Base-by-base conservation (phyloP, 2,113 vertebrate species). In the Erythrolamprus reginae region DNA sequence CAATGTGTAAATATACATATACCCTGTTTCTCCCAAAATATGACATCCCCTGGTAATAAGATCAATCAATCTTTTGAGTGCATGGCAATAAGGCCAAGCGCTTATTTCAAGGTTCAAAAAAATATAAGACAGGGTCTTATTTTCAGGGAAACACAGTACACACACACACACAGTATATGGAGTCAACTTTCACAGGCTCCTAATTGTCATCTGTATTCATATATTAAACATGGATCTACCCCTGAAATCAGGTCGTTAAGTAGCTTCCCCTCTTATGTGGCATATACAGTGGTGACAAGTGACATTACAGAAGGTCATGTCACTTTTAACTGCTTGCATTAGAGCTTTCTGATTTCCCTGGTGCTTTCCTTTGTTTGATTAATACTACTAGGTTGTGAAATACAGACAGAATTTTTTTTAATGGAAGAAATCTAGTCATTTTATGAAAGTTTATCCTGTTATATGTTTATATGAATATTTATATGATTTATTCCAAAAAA, bases 231-330 rank as follows among this genome's bases (percentile, higher is more conserved):
- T 95, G 92, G 92, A 96, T 94, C 91, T 93, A 93, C 90, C 94
- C 92, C 93, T 92, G 94, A 94, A 95, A 96, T 93, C 93, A 90
- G 93, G 93, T 97, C 92, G 95, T 96, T 96, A 92, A 95, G 96
- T 96, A 95, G 92, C 92, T 96, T 96, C 95, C 92, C 95, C 94
- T 92, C 88, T 94, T 96, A 92, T 96, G 96, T 96, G 95, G 97
- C 97, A 97, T 98, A 92, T 97, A 96, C 97, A 97, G 97, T 97
- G 97, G 97, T 98, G 98, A 99, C 97, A 98, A 98, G 98, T 98
- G 98, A 98, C 98, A 97, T 98, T 98, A 99, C 98, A 98, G 98
- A 99, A 99, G 98, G 98, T 98, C 98, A 98, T 97, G 98, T 98
- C 98, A 98, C 98, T 98, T 99, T 98, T 98, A 99, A 98, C 98